Evolutionary conservation across 2,797 vertebrate species (phyloP).

Genomic region (Silurus lanzhouensis): DNA sequence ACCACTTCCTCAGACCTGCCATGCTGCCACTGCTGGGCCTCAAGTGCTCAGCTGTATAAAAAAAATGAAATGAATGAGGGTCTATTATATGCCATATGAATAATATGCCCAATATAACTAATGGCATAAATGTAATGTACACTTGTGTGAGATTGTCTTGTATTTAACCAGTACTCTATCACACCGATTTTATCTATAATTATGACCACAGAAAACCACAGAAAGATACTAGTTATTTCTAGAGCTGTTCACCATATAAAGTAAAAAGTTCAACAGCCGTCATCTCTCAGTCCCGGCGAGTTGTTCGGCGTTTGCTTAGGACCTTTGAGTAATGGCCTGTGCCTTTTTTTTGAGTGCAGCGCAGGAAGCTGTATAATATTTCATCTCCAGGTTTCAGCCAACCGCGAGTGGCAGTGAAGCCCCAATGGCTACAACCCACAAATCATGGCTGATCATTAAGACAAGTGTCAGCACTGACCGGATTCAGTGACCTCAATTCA

Average conservation of each 20-base stretch:
- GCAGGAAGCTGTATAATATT: constrained; percentile 45
- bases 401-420: constrained; percentile 27
- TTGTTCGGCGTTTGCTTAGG: constrained; percentile 1
- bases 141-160: not conserved
- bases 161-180: not conserved
- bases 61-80: too few species aligned
- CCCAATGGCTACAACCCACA: constrained; percentile 38
- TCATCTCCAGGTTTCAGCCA: constrained; percentile 45
- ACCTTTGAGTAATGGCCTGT: constrained; percentile 26
- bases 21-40: too few species aligned
- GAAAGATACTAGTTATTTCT: not conserved
- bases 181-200: not conserved
- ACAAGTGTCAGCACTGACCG: constrained; percentile 59
- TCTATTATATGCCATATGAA: too few species aligned
- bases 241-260: constrained; percentile 44
- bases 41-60: too few species aligned
- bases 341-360: constrained; percentile 13
- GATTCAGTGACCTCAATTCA: constrained; percentile 65
- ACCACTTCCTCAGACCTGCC: too few species aligned
- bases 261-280: constrained; percentile 29
- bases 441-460: constrained; percentile 33
- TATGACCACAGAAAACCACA: constrained; percentile 8
- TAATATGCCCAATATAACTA: too few species aligned
- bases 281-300: constrained; percentile 9
- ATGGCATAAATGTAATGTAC: too few species aligned